Evolutionary conservation across 1,140 invertebrate genomes (phyloP), one percentile per base, ranked within the genome.

Genomic region (Anadara kagoshimensis): DNA sequence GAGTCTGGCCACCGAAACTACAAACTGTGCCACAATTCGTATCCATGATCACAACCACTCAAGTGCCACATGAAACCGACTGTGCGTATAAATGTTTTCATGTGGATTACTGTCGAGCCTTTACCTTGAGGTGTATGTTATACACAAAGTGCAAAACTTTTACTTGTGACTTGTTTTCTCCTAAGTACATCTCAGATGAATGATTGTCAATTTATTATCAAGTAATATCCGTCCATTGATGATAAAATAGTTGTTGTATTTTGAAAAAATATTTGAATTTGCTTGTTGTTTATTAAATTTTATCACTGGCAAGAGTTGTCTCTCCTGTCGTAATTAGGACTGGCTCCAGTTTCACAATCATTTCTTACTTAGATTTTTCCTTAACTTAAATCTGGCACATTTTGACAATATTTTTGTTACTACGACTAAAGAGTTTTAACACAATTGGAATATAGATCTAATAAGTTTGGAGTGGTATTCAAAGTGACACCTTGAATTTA

Each of bases 1-100:
- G 73, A 45, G 56, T 75, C 10, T 75, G 73, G 73, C 67, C 68
- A 44, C 73, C 73, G 5, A 75, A 75, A 44, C 56, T 70, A 12
- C 54, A 75, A 24, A 45, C 59, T 26, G 56, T 75, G 14, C n/a
- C 68, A 12, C 44, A 70, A 14, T 70, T 70, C 12, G 18, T 69
- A 44, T 67, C 43, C 26, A 61, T 64, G 5, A 63, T 75, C 11
- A 61, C 59, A 29, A 49, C 59, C 20, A 56, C 68, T 8, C 22
- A 62, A 18, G 43, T 53, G 20, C 47, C 61, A 12, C 68, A 70
- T 44, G 73, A 75, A 43, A 75, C 73, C 0, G 73, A 75, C 41
- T 75, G 73, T 36, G 73, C 73, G 5, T 70, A 63, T 43, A 54
- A 61, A 12, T 75, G 73, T 54, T 70, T 69, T 54, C 67, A 68